These are phyloP conservation scores for mouse (Mus musculus) DNA, from an alignment of 2,113 vertebrate genomes.

Conservation along the genomic window DNA sequence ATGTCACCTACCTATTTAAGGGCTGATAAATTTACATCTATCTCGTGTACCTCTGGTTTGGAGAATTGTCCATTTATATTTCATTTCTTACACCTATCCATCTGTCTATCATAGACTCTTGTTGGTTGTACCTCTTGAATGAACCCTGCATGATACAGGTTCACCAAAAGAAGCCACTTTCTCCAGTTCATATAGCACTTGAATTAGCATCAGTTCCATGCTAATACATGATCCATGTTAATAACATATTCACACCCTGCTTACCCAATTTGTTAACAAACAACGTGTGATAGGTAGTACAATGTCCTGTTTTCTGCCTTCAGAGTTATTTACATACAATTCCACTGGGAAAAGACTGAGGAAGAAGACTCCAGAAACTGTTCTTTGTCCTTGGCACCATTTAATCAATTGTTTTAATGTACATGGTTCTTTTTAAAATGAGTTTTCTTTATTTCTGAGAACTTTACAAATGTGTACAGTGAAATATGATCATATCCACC, in stretches of 20 bases:
- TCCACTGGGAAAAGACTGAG: neutral
- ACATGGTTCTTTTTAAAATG: neutral
- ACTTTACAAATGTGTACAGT: neutral
- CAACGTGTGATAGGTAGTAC: neutral
- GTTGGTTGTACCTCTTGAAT: neutral
- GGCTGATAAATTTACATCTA: neutral
- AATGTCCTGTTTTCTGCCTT: neutral
- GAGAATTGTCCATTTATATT: neutral
- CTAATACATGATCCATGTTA: no score
- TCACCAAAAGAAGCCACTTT: neutral
- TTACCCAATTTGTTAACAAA: neutral
- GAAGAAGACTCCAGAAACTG: neutral
- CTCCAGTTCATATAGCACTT: neutral
- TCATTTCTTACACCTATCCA: neutral
- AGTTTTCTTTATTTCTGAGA: neutral
- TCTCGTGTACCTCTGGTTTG: neutral
- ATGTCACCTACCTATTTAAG: neutral
- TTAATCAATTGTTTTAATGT: neutral
- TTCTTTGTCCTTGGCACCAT: neutral
- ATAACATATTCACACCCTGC: neutral
- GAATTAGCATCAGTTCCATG: neutral
- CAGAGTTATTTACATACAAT: neutral
- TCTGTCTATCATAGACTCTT: neutral
- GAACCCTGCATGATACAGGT: neutral
- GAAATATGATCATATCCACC: neutral